Conservation (phyloP, 1,140 invertebrate genomes). For the Apis cerana region DNA sequence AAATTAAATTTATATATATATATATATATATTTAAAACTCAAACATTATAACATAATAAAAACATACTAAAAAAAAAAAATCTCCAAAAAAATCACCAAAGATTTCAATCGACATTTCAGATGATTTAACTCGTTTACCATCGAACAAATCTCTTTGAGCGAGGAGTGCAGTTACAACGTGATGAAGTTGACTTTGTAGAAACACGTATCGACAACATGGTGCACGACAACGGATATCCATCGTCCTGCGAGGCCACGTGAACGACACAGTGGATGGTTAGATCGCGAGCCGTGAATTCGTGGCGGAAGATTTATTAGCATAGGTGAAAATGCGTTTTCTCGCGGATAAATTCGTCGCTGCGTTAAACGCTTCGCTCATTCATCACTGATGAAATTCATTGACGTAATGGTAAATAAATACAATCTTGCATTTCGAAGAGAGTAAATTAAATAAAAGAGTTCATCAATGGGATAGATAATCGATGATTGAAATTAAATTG, state of each 20-base stretch:
- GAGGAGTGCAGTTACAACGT: neutral
- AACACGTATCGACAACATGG: neutral
- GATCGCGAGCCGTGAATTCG: neutral
- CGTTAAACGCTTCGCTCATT: slow-evolving; percentile 7
- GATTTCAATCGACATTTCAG: too few species aligned
- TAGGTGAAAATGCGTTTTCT: slow-evolving; percentile 22
- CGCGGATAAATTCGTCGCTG: slow-evolving; percentile 12
- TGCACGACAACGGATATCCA: neutral
- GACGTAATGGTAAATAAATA: neutral
- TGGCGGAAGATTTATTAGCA: slow-evolving; percentile 14
- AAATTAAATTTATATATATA: too few species aligned
- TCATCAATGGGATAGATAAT: neutral
- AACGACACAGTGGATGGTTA: neutral
- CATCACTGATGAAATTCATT: neutral
- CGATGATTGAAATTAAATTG: too few species aligned
- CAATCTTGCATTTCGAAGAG: neutral
- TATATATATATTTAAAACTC: too few species aligned
- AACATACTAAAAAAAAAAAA: neutral
- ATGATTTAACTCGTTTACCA: too few species aligned
- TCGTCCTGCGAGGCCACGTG: neutral
- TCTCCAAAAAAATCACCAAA: too few species aligned
- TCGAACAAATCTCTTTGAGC: neutral
- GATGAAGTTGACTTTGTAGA: neutral
- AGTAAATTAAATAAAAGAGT: neutral
- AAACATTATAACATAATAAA: too few species aligned